Evolutionary conservation across 2,888 invertebrate species (phyloP).

Genomic region (Leucozona laternaria): DNA sequence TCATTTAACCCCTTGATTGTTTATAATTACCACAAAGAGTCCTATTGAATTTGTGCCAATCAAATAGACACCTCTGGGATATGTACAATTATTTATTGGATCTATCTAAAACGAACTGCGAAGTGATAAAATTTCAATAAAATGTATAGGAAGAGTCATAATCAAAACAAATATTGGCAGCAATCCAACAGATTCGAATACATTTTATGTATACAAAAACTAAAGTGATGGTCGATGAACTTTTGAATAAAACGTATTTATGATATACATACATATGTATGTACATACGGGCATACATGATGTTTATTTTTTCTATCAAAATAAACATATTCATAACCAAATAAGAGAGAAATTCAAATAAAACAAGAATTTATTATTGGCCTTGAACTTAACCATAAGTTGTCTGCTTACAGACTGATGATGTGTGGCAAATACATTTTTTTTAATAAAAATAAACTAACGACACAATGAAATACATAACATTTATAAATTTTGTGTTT

Average conservation of each 20-base stretch:
- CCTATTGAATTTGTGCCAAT: conserved; percentile 13
- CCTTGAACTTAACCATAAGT: conserved; percentile 31
- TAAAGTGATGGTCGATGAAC: conserved; percentile 35
- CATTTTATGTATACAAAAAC: background rate
- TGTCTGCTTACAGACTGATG: background rate
- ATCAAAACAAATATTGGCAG: conserved; percentile 12
- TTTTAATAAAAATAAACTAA: background rate
- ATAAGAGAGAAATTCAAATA: background rate
- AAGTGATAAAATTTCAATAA: conserved; percentile 30
- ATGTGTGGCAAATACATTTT: background rate
- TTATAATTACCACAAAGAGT: background rate
- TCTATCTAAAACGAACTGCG: conserved; percentile 10
- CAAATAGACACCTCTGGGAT: background rate
- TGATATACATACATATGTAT: background rate
- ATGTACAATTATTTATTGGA: background rate
- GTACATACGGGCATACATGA: background rate
- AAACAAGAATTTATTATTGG: background rate
- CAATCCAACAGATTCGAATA: conserved; percentile 9
- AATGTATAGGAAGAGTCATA: conserved; percentile 2
- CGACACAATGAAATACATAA: background rate
- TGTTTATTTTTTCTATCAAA: background rate
- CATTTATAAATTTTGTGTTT: background rate
- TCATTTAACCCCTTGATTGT: background rate
- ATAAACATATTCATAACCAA: background rate
- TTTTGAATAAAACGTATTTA: background rate